phyloP scores from a whole-genome alignment of 1,140 invertebrate genomes.

The Galendromus occidentalis region DNA sequence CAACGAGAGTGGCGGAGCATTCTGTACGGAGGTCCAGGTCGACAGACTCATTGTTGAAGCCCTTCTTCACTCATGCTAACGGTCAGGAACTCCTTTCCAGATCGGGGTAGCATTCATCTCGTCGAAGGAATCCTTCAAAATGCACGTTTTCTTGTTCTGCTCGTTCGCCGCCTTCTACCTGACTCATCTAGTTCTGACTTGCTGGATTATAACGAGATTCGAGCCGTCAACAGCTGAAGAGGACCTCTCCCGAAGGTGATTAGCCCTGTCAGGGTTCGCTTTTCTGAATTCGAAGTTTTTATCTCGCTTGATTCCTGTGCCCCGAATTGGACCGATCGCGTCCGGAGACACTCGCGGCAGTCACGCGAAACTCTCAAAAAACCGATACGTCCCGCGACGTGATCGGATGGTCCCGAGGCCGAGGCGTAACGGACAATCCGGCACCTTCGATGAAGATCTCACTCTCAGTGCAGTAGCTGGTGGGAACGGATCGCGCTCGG shows the following conservation, averaged over 20 bases:
- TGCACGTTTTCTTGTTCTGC: background rate
- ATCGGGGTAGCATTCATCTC: slow-evolving; percentile 7
- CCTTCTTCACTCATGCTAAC: background rate
- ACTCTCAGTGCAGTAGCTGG: too few relatives aligned
- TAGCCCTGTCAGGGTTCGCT: too few relatives aligned
- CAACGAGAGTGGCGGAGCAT: background rate
- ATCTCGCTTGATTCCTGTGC: too few relatives aligned
- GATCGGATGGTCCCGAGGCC: too few relatives aligned
- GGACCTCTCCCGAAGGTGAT: background rate
- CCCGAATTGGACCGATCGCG: too few relatives aligned
- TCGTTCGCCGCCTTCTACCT: background rate
- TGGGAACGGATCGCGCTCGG: too few relatives aligned
- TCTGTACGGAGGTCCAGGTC: background rate
- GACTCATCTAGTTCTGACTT: background rate
- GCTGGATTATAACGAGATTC: slow-evolving; percentile 4
- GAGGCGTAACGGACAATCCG: too few relatives aligned
- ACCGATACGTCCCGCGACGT: too few relatives aligned
- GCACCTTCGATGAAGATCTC: too few relatives aligned
- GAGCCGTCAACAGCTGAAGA: background rate
- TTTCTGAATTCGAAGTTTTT: too few relatives aligned
- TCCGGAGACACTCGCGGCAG: too few relatives aligned
- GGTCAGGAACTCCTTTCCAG: background rate
- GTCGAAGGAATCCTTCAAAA: slow-evolving; percentile 6
- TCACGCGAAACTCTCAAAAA: too few relatives aligned
- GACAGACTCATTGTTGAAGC: background rate